Conservation (phyloP, 2,888 invertebrate genomes). For the Carcina quercana region DNA sequence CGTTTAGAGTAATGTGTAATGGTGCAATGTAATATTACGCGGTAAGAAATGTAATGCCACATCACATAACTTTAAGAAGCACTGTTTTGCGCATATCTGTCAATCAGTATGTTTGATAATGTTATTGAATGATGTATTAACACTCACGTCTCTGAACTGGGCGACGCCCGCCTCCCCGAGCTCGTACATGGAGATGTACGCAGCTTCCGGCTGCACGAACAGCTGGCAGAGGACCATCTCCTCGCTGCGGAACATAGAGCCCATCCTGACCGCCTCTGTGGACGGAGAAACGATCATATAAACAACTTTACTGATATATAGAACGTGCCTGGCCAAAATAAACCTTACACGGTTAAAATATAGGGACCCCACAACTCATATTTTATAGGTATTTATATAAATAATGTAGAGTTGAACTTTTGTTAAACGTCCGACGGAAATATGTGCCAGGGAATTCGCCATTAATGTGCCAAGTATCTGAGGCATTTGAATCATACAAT, state of each 20-base stretch:
- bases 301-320: neutral
- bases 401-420: neutral
- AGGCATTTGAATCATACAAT: too few species aligned
- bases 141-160: slow-evolving; percentile 82
- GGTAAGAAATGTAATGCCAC: too few species aligned
- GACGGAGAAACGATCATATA: neutral
- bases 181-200: slow-evolving; percentile 81
- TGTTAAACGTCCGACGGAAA: neutral
- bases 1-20: too few species aligned
- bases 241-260: slow-evolving; percentile 78
- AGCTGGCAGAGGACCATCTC: slow-evolving; percentile 83
- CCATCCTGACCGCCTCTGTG: slow-evolving; percentile 28
- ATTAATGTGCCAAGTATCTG: too few species aligned
- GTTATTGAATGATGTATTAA: too few species aligned
- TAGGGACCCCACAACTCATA: neutral
- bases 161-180: slow-evolving; percentile 81
- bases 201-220: slow-evolving; percentile 81
- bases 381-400: neutral
- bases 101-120: too few species aligned
- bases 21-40: too few species aligned
- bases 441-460: neutral
- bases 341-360: neutral
- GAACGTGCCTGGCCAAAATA: neutral
- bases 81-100: too few species aligned
- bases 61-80: too few species aligned